Conservation (phyloP, 1,140 invertebrate genomes). For the Sitodiplosis mosellana region DNA sequence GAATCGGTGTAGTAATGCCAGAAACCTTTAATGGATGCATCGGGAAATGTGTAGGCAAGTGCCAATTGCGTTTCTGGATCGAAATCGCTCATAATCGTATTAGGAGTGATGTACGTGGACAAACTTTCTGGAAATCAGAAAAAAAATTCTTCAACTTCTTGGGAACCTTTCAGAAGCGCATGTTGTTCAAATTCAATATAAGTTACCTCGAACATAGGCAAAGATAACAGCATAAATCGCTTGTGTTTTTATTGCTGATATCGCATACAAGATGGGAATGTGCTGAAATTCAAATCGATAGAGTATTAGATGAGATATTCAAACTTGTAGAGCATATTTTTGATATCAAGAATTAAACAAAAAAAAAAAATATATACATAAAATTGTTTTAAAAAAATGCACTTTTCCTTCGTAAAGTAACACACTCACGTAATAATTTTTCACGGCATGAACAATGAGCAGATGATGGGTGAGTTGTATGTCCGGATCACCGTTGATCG, state of each 20-base stretch:
- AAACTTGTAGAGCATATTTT: too few species aligned
- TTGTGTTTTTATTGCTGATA: slow-evolving; percentile 2
- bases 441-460: slow-evolving; percentile 1
- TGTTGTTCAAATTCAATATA: too few species aligned
- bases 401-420: neutral
- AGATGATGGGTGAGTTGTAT: neutral
- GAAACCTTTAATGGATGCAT: slow-evolving; percentile 4
- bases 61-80: neutral
- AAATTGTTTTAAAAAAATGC: too few species aligned
- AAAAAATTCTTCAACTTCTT: too few species aligned
- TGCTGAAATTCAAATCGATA: slow-evolving; percentile 1
- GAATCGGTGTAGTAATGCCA: slow-evolving; percentile 5
- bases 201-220: slow-evolving; percentile 1
- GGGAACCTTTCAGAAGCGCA: too few species aligned
- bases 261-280: slow-evolving; percentile 1
- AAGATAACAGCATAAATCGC: slow-evolving; percentile 2
- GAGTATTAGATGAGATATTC: too few species aligned
- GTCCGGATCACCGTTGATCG: neutral
- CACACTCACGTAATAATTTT: neutral
- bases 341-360: neutral
- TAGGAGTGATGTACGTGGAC: neutral
- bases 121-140: too few species aligned
- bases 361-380: neutral
- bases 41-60: slow-evolving; percentile 2
- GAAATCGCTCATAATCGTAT: slow-evolving; percentile 2